Conservation (phyloP, 2,797 vertebrate genomes). For the Oryzias dopingdopingensis region DNA sequence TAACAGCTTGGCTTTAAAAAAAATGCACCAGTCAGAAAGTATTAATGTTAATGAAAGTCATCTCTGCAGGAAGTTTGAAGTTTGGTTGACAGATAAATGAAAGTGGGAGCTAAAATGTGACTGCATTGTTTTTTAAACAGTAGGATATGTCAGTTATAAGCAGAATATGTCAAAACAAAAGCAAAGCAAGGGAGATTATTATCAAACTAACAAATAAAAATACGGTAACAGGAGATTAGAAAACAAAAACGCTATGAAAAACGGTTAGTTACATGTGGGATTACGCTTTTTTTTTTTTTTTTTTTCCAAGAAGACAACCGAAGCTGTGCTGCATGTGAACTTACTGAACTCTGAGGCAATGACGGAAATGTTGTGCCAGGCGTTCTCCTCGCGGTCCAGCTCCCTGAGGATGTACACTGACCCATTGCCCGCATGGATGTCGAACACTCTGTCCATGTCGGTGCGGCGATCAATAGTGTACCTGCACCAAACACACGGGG, state of each 20-base stretch:
- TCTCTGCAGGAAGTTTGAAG: constrained; percentile 7
- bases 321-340: constrained; percentile 54
- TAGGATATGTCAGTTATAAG: too few species aligned
- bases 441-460: constrained; percentile 95
- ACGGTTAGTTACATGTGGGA: neutral
- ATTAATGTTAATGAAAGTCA: constrained; percentile 1
- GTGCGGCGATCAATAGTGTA: constrained; percentile 94
- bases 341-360: constrained; percentile 92
- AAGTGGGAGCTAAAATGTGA: neutral
- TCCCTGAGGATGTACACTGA: constrained; percentile 88
- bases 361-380: constrained; percentile 95
- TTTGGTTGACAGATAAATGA: constrained; percentile 1
- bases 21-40: neutral
- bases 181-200: too few species aligned
- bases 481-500: constrained; percentile 66
- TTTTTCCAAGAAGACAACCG: neutral
- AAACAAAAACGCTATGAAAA: neutral
- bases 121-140: too few species aligned
- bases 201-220: neutral
- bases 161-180: too few species aligned
- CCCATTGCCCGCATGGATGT: constrained; percentile 90
- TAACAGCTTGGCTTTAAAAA: constrained; percentile 1
- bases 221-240: neutral
- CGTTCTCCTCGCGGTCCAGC: constrained; percentile 88
- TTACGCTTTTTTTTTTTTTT: too few species aligned